Conservation (phyloP, 2,888 invertebrate genomes). For the Drosophila mercatorum region DNA sequence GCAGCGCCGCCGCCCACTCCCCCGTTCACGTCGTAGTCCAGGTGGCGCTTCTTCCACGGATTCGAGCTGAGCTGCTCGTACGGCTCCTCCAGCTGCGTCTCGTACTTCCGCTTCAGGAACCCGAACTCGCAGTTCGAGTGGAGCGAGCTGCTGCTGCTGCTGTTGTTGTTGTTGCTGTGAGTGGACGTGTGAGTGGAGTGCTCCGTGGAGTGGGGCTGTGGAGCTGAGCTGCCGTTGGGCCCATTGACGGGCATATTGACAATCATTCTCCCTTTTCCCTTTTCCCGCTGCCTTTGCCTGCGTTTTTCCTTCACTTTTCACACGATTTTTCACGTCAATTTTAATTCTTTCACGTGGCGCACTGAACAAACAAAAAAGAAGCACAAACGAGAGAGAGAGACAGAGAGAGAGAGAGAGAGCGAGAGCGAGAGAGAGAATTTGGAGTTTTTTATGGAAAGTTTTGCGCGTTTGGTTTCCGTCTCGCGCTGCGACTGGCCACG, state of each 20-base stretch:
- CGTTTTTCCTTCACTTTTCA: background rate
- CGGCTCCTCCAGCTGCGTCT: constrained; percentile 47
- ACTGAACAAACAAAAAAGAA: constrained; percentile 45
- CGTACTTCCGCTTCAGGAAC: constrained; percentile 82
- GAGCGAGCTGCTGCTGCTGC: constrained; percentile 50
- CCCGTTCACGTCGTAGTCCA: constrained; percentile 59
- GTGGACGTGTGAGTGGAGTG: constrained; percentile 28
- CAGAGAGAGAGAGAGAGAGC: background rate
- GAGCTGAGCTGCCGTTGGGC: constrained; percentile 35
- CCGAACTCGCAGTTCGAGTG: constrained; percentile 75
- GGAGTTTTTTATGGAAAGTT: constrained; percentile 1
- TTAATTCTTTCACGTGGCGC: constrained; percentile 40
- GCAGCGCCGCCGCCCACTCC: background rate
- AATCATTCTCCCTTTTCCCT: constrained; percentile 62
- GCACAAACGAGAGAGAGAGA: constrained; percentile 2
- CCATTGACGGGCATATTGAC: constrained; percentile 77
- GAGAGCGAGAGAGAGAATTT: background rate
- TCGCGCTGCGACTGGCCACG: constrained; percentile 70
- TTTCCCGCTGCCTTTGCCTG: background rate
- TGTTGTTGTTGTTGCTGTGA: constrained; percentile 63
- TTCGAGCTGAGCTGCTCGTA: constrained; percentile 58
- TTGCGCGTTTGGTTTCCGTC: constrained; percentile 61
- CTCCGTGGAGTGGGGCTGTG: constrained; percentile 22
- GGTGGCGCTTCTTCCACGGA: constrained; percentile 79
- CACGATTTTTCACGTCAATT: constrained; percentile 14